These are phyloP conservation scores for Lipophrys pholis DNA, from an alignment of 2,113 vertebrate species.

Conservation along the genomic window DNA sequence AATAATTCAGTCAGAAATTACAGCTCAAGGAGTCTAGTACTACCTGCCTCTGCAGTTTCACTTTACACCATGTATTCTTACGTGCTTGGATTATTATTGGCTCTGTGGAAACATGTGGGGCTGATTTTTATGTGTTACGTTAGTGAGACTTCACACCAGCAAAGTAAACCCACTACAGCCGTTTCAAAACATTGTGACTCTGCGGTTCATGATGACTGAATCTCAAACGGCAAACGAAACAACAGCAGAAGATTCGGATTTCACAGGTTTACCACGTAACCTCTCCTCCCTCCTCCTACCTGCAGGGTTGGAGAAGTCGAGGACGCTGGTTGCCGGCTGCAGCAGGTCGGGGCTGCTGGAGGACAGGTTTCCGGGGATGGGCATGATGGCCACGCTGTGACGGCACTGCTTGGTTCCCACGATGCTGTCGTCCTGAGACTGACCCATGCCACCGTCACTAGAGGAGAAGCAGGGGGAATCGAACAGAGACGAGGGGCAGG, in stretches of 20 bases:
- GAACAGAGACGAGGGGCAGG: too few species aligned
- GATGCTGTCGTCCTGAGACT: constrained; percentile 98
- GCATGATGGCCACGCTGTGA: constrained; percentile 93
- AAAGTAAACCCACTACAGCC: background rate
- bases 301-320: constrained; percentile 96
- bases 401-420: constrained; percentile 96
- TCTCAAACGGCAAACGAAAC: background rate
- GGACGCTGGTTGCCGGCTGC: constrained; percentile 96
- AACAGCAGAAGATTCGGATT: background rate
- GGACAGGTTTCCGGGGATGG: constrained; percentile 94
- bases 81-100: too few species aligned
- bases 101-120: too few species aligned
- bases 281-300: constrained; percentile 74
- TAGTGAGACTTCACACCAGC: background rate
- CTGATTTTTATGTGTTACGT: too few species aligned
- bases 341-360: constrained; percentile 96
- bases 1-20: too few species aligned
- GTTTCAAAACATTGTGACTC: background rate
- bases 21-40: too few species aligned
- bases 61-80: too few species aligned
- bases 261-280: background rate
- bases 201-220: background rate
- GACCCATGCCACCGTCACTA: constrained; percentile 96
- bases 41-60: too few species aligned
- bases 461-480: constrained; percentile 59